Conservation (phyloP, 1,140 invertebrate genomes). For the Parasteatoda tepidariorum region DNA sequence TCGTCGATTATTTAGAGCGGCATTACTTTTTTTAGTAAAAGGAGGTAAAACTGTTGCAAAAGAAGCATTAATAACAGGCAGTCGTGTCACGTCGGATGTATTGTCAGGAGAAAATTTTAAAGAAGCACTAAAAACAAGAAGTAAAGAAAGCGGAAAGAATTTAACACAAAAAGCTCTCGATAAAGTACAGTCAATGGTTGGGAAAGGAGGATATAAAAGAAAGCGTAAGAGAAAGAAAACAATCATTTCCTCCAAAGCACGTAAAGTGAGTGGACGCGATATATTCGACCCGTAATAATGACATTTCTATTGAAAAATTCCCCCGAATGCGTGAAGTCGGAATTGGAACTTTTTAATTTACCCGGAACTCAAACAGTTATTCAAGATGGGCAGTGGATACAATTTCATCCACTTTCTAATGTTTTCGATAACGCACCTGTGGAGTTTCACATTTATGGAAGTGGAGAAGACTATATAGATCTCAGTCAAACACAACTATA, state of each 20-base stretch:
- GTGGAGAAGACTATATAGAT: conserved; percentile 23
- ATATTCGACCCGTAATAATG: conserved; percentile 20
- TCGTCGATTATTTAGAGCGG: too few relatives aligned
- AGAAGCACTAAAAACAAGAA: too few relatives aligned
- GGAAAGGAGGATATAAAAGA: conserved; percentile 32
- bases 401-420: conserved; percentile 27
- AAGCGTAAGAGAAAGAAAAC: neutral
- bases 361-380: too few relatives aligned
- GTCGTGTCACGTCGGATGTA: neutral
- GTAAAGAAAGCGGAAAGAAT: conserved; percentile 10
- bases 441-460: conserved; percentile 7
- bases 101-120: conserved; percentile 1
- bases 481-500: conserved; percentile 11
- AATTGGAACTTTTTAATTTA: too few relatives aligned
- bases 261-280: too few relatives aligned
- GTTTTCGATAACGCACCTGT: conserved; percentile 3
- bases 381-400: too few relatives aligned
- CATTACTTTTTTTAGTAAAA: conserved; percentile 12
- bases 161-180: neutral
- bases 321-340: too few relatives aligned
- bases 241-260: conserved; percentile 19
- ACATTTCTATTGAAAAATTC: conserved; percentile 3
- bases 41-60: conserved; percentile 8
- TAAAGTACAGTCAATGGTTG: neutral
- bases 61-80: conserved; percentile 8